Evolutionary conservation across 2,888 invertebrate genomes (phyloP), one percentile per base, ranked within the genome.

Genomic region (Aleiodes leptofemur): DNA sequence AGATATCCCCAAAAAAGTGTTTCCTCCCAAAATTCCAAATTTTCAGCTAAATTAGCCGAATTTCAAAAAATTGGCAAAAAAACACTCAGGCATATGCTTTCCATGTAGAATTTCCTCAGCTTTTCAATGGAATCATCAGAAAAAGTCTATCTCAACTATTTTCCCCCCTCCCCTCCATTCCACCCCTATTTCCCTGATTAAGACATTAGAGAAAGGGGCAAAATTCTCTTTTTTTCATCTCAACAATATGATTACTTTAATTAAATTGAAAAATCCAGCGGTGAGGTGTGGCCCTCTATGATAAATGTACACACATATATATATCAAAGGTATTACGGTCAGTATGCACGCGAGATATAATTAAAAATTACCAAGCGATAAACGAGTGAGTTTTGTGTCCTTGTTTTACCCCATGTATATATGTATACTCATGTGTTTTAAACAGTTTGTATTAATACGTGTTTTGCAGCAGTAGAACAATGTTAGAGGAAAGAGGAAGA

Each of bases 361-460:
- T 85, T 85, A 85, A 85, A 84, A 85, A 83, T 85, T 83, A 83
- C 76, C 69, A 75, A 50, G 77, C 78, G 82, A 82, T 83, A 82
- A 83, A 79, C 79, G 77, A 64, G 64, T 64, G 6, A 43, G 43
- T 9, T 9, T 43, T 76, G 55, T 50, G 71, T 76, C 23, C 23
- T 23, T 23, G 23, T 23, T 23, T 23, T 23, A 23, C 23, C 34
- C 5, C 34, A 59, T 69, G 72, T 69, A 56, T 68, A 56, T 9
- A 57, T 48, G 69, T 34, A 16, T 64, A 64, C 64, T 64, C 64
- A 16, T 43, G 64, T 16, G 64, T 16, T 43, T 43, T 16, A 64
- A 64, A 43, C 64, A 43, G 64, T 64, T 64, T 64, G 43, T 64
- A 64, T 64, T 64, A 64, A 64, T 64, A 64, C 64, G 43, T 64